Evolutionary conservation across 2,113 vertebrate genomes (phyloP), one percentile per base, ranked within the genome.

Genomic region (Gulo gulo): DNA sequence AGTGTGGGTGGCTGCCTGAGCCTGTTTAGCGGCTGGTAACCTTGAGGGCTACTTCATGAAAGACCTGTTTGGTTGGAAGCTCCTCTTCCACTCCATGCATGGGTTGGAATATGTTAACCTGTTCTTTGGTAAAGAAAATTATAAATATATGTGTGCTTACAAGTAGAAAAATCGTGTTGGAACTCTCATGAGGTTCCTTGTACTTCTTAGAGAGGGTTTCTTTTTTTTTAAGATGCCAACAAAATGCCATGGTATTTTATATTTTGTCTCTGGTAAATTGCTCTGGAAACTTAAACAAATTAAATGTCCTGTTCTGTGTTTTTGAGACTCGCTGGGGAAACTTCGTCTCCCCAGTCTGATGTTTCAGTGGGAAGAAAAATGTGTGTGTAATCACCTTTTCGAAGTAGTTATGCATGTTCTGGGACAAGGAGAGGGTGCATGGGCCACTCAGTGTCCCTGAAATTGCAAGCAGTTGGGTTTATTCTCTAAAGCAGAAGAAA

Each of bases 281-380:
- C 95, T 97, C 69, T 88, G 83, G 76, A 93, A 98, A 98, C 76
- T 94, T 97, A 96, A 97, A 96, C 96, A 97, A 95, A 97, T 98
- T 96, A 97, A 98, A 98, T 93, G 98, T 97, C 96, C 86, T 96
- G 88, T 98, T 98, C 93, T 97, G 91, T 97, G 42, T 97, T 97
- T 87, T 69, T 91, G 93, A 93, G 97, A 97, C 93, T 92, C 96
- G 81, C 9, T 81, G 80, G 92, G 80, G 98, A 97, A 86, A 67
- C 67, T 81, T 92, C 61, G 26, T 89, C 97, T 98, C 97, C 69
- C 74, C 73, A 69, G 91, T 71, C 81, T 88, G 97, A 96, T 78
- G 88, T 65, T 88, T 87, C 52, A 86, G 87, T 79, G 88, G 96
- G 79, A 95, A 92, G 95, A 55, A 71, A 88, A 65, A 79, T 74